Conservation (phyloP, 92 coral and sea anemone species). For the Bergia puertoricense region DNA sequence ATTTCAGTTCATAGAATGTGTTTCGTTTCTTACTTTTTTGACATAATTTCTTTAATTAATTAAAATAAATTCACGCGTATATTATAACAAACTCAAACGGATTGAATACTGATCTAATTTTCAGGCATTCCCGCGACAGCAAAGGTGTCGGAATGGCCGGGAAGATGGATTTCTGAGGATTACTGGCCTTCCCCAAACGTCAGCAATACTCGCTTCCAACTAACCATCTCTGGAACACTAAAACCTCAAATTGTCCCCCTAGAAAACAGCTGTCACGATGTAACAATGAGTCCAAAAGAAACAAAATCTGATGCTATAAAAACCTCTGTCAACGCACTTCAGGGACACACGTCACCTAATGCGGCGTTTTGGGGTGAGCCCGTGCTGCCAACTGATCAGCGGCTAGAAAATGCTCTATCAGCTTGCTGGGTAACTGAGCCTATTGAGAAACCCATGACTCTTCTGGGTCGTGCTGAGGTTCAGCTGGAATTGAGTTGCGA, state of each 20-base stretch:
- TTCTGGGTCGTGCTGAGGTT: conserved; percentile 66
- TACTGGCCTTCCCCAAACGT: conserved; percentile 80
- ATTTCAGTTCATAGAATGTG: no score
- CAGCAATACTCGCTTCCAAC: conserved; percentile 37
- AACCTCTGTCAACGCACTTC: conserved; percentile 24
- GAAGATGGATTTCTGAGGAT: conserved; percentile 80
- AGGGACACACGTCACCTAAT: conserved; percentile 16
- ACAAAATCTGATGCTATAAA: not conserved
- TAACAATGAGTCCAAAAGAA: not conserved
- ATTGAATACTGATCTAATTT: not conserved
- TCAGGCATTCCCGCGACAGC: conserved; percentile 66
- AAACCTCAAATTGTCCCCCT: not conserved
- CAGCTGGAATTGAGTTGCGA: conserved; percentile 68
- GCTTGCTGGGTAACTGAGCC: conserved; percentile 72
- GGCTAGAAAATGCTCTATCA: conserved; percentile 62
- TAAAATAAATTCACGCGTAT: no score
- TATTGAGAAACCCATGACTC: conserved; percentile 54
- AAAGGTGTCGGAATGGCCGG: conserved; percentile 65
- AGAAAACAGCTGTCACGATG: not conserved
- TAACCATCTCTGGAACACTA: conserved; percentile 36
- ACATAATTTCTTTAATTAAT: no score
- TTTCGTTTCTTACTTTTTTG: no score
- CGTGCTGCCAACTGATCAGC: conserved; percentile 64
- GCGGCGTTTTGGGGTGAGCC: conserved; percentile 41
- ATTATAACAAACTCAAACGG: not conserved